phyloP scores from a whole-genome alignment of 2,113 vertebrate genomes.

The Regulus satrapa region DNA sequence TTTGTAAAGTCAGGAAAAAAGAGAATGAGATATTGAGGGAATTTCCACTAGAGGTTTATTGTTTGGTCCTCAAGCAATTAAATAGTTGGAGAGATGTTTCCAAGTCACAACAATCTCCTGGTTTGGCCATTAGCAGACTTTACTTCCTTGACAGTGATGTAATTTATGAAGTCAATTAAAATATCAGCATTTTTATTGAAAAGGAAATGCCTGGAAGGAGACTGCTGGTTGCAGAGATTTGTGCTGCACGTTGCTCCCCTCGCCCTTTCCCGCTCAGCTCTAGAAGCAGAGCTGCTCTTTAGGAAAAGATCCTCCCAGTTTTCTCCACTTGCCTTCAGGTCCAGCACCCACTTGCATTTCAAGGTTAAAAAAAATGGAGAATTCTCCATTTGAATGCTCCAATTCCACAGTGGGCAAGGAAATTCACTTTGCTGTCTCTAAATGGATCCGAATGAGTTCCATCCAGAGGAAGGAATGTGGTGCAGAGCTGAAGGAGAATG shows the following conservation, averaged over 20 bases:
- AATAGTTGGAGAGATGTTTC: background rate
- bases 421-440: background rate
- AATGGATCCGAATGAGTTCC: background rate
- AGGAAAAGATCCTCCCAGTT: background rate
- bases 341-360: background rate
- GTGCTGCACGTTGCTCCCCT: background rate
- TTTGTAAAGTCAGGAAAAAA: background rate
- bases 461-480: background rate
- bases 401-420: background rate
- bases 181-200: background rate
- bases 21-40: background rate
- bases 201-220: background rate
- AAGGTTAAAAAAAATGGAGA: background rate
- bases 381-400: too few relatives aligned
- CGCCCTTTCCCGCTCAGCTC: background rate
- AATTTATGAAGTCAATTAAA: background rate
- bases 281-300: background rate
- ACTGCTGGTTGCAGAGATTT: background rate
- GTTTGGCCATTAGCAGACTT: background rate
- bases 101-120: background rate
- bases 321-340: background rate
- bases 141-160: background rate
- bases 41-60: slow-evolving; percentile 26
- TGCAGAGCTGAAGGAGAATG: background rate
- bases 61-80: background rate